Percentiles rank a stretch among this genome's conserved stretches.
Conservation (phyloP, 2,888 invertebrate genomes). For the Sylvicola cinctus region DNA sequence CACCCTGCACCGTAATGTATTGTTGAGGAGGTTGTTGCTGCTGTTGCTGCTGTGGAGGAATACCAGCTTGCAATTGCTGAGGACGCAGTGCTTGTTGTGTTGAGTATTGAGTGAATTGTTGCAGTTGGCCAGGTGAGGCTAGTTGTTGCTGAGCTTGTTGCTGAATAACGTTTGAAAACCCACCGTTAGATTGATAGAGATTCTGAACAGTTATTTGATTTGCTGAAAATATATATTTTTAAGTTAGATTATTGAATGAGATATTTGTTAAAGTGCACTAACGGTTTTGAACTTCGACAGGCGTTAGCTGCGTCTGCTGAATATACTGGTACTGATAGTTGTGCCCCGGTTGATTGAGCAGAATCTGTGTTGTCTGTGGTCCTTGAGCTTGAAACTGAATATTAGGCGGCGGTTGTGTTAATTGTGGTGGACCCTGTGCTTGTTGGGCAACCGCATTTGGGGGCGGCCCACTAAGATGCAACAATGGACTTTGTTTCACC, state of each 20-base stretch:
- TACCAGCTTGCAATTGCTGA: too few species aligned
- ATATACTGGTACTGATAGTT: slow-evolving; percentile 12
- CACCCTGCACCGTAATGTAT: slow-evolving; percentile 13
- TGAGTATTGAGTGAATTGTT: too few species aligned
- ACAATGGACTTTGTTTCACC: slow-evolving; percentile 9
- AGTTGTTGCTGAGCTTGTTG: slow-evolving; percentile 4
- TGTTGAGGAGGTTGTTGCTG: slow-evolving; percentile 9
- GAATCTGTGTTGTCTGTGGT: slow-evolving; percentile 8
- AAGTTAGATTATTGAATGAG: not conserved
- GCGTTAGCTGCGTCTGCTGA: slow-evolving; percentile 8
- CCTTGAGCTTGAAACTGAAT: slow-evolving; percentile 9
- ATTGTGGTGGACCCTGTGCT: slow-evolving; percentile 4
- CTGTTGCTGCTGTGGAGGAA: too few species aligned
- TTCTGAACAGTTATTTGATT: slow-evolving; percentile 11
- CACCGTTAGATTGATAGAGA: slow-evolving; percentile 10
- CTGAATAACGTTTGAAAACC: slow-evolving; percentile 10
- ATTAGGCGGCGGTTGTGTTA: slow-evolving; percentile 10
- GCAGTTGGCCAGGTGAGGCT: slow-evolving; percentile 6
- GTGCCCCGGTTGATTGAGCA: slow-evolving; percentile 9
- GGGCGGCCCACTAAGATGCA: slow-evolving; percentile 10
- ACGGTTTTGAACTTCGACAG: slow-evolving; percentile 6
- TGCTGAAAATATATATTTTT: slow-evolving; percentile 3
- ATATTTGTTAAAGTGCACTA: not conserved
- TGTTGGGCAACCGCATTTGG: too few species aligned
- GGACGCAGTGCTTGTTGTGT: slow-evolving; percentile 6